Conservation (phyloP, 1,140 invertebrate genomes). For the Phymorhynchus buccinoides region DNA sequence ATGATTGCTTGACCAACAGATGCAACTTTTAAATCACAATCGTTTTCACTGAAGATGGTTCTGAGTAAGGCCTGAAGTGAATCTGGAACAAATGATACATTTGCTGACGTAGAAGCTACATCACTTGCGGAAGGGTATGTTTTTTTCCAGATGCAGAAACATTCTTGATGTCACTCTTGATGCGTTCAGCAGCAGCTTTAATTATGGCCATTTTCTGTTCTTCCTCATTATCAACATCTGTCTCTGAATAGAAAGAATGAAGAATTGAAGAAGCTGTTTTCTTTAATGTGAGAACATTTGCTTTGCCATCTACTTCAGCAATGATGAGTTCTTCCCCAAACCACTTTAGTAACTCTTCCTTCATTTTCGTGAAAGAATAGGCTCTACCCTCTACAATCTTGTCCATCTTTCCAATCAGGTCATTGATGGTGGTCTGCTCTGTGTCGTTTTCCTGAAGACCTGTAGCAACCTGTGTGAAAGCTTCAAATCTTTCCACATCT, state of each 20-base stretch:
- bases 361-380: slow-evolving; percentile 20
- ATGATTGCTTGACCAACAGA: background rate
- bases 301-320: background rate
- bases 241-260: background rate
- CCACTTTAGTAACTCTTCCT: background rate
- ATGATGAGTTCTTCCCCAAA: background rate
- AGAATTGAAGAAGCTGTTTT: background rate
- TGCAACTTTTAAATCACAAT: background rate
- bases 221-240: background rate
- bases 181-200: too few relatives aligned
- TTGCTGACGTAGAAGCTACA: too few relatives aligned
- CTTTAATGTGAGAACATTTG: background rate
- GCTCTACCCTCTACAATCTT: too few relatives aligned
- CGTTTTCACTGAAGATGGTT: background rate
- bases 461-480: background rate
- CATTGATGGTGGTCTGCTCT: too few relatives aligned
- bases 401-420: too few relatives aligned
- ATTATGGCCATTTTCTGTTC: too few relatives aligned
- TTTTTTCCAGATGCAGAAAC: too few relatives aligned
- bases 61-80: background rate
- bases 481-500: background rate
- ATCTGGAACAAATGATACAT: too few relatives aligned
- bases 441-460: too few relatives aligned
- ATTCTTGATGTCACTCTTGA: too few relatives aligned
- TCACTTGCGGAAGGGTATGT: too few relatives aligned